Base-by-base conservation (phyloP, 2,113 vertebrate species). In the Daboia siamensis region DNA sequence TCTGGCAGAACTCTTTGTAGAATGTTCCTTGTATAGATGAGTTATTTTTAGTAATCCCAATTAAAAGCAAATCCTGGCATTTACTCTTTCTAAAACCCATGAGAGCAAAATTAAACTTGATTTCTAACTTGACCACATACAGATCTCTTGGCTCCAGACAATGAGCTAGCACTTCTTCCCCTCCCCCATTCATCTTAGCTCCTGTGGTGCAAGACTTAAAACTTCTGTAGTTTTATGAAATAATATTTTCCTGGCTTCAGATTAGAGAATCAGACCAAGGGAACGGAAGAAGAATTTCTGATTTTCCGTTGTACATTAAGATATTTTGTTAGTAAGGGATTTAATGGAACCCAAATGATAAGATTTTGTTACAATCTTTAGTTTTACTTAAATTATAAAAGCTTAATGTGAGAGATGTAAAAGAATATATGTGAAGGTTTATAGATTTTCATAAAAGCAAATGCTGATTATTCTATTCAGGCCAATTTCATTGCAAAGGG, bases 1-100 rank as follows among this genome's bases (percentile, higher is more conserved):
- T 94, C 96, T 94, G 95, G 94, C 96, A 96, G 95, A 95, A 95
- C 95, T 96, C 95, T 97, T 96, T 96, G 90, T 96, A 91, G 96
- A 94, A 94, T 95, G 95, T 97, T 95, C 94, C 94, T 97, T 97
- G 96, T 94, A 96, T 96, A 96, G 95, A 94, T 95, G 94, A 97
- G 94, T 95, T 97, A 96, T 97, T 96, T 97, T 97, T 97, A 97
- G 96, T 93, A 96, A 93, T 96, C 93, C 24, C 74, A 93, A 0
- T 95, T 96, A 96, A 93, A 93, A 97, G 94, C 96, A 96, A 96
- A 93, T 91, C 87, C 89, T 95, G 94, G 89, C 94, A 95, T 90
- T 95, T 87, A 89, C 92, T 96, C 95, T 94, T 95, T 92, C 93
- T 96, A 94, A 96, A 97, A 95, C 94, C 94, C 92, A 26, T 95